These are phyloP conservation scores for Enteromius trimaculatus DNA, from an alignment of 2,797 vertebrate genomes.

Conservation along the genomic window DNA sequence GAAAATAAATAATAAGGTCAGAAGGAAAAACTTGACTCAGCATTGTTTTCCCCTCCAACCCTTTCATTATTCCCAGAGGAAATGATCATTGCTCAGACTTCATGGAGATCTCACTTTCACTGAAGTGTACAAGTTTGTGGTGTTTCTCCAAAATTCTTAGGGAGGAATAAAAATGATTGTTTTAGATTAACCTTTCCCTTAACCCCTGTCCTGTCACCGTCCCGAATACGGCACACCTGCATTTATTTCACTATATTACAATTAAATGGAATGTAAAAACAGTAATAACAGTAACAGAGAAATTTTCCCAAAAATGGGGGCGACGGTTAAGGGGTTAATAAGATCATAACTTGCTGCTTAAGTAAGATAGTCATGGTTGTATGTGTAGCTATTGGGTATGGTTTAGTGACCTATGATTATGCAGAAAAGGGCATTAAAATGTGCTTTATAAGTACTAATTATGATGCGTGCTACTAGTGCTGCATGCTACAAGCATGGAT, in stretches of 20 bases:
- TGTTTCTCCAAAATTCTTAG: background rate
- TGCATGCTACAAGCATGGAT: no score
- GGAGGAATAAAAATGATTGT: background rate
- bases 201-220: no score
- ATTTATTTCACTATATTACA: no score
- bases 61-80: conserved; percentile 31
- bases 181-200: background rate
- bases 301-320: no score
- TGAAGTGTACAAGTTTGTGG: background rate
- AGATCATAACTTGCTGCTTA: background rate
- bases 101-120: background rate
- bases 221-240: no score
- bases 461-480: background rate
- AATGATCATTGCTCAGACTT: background rate
- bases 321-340: no score
- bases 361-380: background rate
- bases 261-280: no score
- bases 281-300: no score
- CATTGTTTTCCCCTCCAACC: conserved; percentile 8
- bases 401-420: background rate
- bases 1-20: conserved; percentile 30
- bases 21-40: conserved; percentile 34
- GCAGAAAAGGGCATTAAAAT: background rate
- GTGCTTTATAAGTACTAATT: no score
- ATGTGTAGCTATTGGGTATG: background rate